Percentiles rank a stretch among this genome's conserved stretches.
These are phyloP conservation scores for Centropus bengalensis DNA, from an alignment of 2,113 vertebrate species.

Conservation along the genomic window DNA sequence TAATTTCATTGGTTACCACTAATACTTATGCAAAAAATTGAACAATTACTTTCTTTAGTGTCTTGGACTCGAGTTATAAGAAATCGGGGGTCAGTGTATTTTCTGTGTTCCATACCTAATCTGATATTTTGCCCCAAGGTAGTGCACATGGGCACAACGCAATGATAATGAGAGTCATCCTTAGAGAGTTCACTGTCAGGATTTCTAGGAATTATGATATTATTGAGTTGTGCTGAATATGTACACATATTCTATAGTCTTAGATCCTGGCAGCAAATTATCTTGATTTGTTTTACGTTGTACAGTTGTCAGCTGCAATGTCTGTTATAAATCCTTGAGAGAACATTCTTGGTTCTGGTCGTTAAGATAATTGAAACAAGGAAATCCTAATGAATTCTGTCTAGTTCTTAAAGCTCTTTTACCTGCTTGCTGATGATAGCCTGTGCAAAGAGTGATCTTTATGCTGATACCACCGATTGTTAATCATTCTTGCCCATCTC, in stretches of 20 bases:
- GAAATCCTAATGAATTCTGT: neutral
- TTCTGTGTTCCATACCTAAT: neutral
- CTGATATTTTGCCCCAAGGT: neutral
- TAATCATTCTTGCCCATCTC: neutral
- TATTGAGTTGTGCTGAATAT: neutral
- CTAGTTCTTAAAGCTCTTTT: neutral
- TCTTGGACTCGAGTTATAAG: neutral
- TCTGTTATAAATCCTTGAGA: neutral
- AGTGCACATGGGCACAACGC: neutral
- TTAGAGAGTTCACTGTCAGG: rapidly evolving
- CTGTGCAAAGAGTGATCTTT: neutral
- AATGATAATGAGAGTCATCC: neutral
- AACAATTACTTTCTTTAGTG: neutral
- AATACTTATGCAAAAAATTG: neutral
- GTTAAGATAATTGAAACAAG: slow-evolving; percentile 7
- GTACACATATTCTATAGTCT: neutral
- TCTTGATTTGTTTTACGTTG: neutral
- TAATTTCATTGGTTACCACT: neutral
- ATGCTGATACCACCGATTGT: neutral
- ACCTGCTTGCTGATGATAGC: neutral
- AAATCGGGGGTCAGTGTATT: neutral
- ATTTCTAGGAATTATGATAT: neutral
- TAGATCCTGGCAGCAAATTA: neutral
- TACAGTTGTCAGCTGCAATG: neutral
- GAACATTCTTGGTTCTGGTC: neutral